Evolutionary conservation across 2,113 vertebrate species (phyloP), one percentile per base, ranked within the genome.

Genomic region (Podilymbus podiceps): DNA sequence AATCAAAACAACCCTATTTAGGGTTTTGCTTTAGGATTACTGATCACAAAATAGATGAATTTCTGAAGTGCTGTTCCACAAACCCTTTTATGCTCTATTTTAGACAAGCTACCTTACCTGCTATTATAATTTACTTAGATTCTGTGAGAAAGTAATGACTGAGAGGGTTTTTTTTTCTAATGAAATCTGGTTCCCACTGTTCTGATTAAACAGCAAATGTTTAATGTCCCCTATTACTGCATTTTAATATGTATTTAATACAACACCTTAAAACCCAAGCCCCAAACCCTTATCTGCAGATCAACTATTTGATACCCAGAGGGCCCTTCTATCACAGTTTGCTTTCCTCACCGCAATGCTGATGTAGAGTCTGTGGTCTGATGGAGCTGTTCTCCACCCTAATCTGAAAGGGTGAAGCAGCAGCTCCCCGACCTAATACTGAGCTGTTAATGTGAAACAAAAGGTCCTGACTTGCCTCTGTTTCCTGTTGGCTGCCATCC

Each of bases 281-380:
- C 11, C 13, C 44, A 79, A 10, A 56, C 35, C 9, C 23, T 71
- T 55, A 85, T 23, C 42, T 76, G 63, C 6, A 77, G 21, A 52
- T 53, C 0, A 0, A 30, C 10, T 50, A 5, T 31, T 38, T 24
- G 12, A 44, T 64, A 35, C 24, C 49, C 13, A 46, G 33, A 60
- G 23, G 20, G 7, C 11, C 20, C 28, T 72, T 75, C 15, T 46
- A 44, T 50, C 38, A 49, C 1, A 6, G 13, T 50, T 94, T 93
- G 25, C 40, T 64, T 88, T 91, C 44, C 40, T 88, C 46, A 58
- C 11, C 2, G 1, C 38, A 85, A 16, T 19, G 53, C 35, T 62
- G 23, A 28, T 44, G 38, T 58, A 28, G 23, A 15, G 8, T 40
- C 14, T 72, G 23, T 66, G 28, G 11, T 35, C 52, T 75, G 12